phyloP scores from a whole-genome alignment of 2,113 vertebrate species.

The Erinaceus europaeus region DNA sequence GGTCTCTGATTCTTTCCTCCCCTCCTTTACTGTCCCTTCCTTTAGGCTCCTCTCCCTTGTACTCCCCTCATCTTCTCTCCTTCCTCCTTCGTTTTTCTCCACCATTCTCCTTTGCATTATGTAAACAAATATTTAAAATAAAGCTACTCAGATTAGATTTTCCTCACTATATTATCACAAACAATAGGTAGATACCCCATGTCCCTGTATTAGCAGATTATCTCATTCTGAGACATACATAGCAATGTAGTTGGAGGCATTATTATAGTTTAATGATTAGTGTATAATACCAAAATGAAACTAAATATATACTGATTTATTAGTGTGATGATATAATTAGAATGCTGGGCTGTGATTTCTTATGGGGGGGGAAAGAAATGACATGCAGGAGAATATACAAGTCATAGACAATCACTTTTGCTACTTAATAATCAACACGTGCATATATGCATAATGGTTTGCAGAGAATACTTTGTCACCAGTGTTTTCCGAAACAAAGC shows the following conservation, averaged over 20 bases:
- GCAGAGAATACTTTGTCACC: conserved; percentile 50
- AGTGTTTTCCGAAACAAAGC: conserved; percentile 57
- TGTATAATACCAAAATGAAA: no score
- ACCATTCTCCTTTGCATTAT: no score
- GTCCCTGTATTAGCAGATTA: background rate
- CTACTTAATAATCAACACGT: conserved; percentile 43
- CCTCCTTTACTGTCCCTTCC: no score
- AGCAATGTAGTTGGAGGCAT: no score
- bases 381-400: background rate
- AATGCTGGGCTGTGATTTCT: background rate
- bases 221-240: background rate
- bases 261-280: no score
- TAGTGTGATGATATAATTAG: background rate
- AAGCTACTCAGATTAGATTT: no score
- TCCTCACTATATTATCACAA: background rate
- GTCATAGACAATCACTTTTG: conserved; percentile 39
- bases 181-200: background rate
- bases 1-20: no score
- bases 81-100: no score
- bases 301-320: conserved; percentile 30
- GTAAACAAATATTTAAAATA: background rate
- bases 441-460: conserved; percentile 24
- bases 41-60: no score
- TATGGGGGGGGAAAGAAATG: conserved; percentile 19
- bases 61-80: no score